Conservation (phyloP, 2,888 invertebrate species). For the Caenorhabditis angaria region DNA sequence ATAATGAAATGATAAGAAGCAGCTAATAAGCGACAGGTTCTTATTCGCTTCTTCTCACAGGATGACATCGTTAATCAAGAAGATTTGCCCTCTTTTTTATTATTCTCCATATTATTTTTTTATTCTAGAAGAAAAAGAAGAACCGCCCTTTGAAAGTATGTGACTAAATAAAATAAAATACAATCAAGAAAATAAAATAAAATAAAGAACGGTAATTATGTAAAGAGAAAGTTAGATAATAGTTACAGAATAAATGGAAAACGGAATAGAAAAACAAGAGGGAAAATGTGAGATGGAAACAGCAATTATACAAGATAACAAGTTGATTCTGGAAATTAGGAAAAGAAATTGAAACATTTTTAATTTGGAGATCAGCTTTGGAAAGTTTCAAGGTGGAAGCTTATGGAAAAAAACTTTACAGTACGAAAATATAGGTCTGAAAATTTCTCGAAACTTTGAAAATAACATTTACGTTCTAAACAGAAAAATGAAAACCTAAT, state of each 20-base stretch:
- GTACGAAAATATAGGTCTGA: neutral
- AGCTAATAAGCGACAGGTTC: slow-evolving; percentile 2
- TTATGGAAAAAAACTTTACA: too few relatives aligned
- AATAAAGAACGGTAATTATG: slow-evolving; percentile 1
- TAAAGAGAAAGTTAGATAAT: neutral
- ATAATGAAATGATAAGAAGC: neutral
- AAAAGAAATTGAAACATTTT: neutral
- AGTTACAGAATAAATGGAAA: too few relatives aligned
- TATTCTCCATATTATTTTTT: neutral
- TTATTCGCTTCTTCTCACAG: neutral
- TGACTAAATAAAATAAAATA: neutral
- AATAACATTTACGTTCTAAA: too few relatives aligned
- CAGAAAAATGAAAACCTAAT: too few relatives aligned
- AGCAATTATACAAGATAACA: slow-evolving; percentile 1
- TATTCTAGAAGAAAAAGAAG: too few relatives aligned
- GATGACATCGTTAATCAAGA: slow-evolving; percentile 4
- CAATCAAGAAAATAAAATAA: neutral
- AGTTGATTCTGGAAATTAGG: neutral
- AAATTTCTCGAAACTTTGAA: too few relatives aligned
- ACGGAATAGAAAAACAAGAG: neutral
- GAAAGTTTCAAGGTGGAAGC: neutral
- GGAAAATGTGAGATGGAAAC: neutral
- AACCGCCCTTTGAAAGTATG: neutral
- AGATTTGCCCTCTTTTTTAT: neutral
- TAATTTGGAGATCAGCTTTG: neutral